phyloP scores from a whole-genome alignment of 2,797 vertebrate species.

The Eremophila alpestris region DNA sequence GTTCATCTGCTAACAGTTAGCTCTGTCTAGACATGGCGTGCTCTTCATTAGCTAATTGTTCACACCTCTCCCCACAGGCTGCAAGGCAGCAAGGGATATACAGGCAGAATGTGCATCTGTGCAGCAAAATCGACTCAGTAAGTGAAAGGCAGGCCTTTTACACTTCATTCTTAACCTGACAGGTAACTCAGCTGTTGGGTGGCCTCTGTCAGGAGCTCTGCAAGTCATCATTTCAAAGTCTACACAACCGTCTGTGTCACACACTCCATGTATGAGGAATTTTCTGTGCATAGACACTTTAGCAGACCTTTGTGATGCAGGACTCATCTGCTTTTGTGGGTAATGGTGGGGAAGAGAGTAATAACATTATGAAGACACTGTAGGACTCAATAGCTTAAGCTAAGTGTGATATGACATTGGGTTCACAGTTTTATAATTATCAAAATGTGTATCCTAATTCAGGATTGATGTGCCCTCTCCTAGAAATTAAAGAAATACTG shows the following conservation, averaged over 20 bases:
- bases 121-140: neutral
- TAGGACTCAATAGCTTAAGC: neutral
- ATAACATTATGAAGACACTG: neutral
- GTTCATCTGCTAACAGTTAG: conserved; percentile 52
- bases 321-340: neutral
- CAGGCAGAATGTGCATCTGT: neutral
- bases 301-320: neutral
- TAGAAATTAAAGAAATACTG: neutral
- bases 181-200: neutral
- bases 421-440: neutral
- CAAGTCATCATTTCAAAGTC: neutral
- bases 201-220: neutral
- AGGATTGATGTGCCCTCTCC: neutral
- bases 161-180: neutral
- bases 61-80: conserved; percentile 38
- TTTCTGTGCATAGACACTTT: neutral
- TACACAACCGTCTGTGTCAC: neutral
- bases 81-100: neutral
- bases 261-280: neutral
- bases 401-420: neutral
- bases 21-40: conserved; percentile 52
- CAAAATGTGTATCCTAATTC: neutral
- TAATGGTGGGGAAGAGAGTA: neutral
- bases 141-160: neutral
- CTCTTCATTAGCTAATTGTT: conserved; percentile 49